Percentiles rank a stretch among this genome's conserved stretches.
phyloP scores from a whole-genome alignment of 2,797 vertebrate species.

The Xiphophorus birchmanni region DNA sequence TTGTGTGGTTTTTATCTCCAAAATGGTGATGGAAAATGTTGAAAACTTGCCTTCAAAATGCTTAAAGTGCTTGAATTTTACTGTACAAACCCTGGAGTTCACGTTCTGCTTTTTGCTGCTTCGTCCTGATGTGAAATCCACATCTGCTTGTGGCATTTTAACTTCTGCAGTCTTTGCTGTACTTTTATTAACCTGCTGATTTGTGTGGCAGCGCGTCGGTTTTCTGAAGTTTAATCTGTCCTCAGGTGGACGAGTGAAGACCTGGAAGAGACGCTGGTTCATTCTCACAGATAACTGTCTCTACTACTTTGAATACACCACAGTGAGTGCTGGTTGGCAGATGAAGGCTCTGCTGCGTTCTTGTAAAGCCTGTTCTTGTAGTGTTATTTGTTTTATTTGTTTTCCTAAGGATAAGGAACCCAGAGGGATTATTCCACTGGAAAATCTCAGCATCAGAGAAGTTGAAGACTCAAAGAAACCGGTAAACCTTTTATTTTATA shows the following conservation, averaged over 20 bases:
- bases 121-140: conserved; percentile 41
- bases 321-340: conserved; percentile 78
- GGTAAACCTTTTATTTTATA: conserved; percentile 68
- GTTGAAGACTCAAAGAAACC: conserved; percentile 98
- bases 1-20: no score
- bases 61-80: no score
- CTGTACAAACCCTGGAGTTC: conserved; percentile 8
- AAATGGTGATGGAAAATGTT: no score
- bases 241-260: conserved; percentile 96
- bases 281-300: conserved; percentile 97
- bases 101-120: conserved; percentile 35
- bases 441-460: conserved; percentile 96
- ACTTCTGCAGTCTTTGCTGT: conserved; percentile 18
- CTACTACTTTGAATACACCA: conserved; percentile 98
- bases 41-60: no score
- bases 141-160: conserved; percentile 50
- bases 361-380: background rate
- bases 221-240: conserved; percentile 44
- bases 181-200: conserved; percentile 36
- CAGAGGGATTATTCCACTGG: conserved; percentile 96
- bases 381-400: conserved; percentile 25
- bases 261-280: conserved; percentile 98
- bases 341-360: background rate
- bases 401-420: conserved; percentile 93
- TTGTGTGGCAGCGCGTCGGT: conserved; percentile 18